These are phyloP conservation scores for Columbina picui DNA, from an alignment of 2,113 vertebrate species.

Conservation along the genomic window DNA sequence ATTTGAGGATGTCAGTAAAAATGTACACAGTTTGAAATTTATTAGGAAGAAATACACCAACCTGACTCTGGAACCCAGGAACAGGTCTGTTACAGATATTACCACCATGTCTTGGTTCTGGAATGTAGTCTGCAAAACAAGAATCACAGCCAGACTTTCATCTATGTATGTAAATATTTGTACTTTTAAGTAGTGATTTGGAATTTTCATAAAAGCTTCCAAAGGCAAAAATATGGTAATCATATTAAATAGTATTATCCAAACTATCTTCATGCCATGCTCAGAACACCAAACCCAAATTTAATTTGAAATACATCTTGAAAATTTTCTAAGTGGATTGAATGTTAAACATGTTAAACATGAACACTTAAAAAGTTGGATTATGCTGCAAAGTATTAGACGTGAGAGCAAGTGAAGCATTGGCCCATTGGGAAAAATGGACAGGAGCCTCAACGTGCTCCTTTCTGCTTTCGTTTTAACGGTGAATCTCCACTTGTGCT, in stretches of 20 bases:
- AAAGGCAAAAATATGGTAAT: not conserved
- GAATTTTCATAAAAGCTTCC: not conserved
- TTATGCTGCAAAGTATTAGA: not conserved
- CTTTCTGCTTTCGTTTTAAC: not conserved
- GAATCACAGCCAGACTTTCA: not conserved
- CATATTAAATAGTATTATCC: not conserved
- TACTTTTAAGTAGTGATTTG: not conserved
- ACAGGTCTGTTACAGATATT: not conserved
- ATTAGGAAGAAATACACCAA: not conserved
- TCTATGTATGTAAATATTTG: not conserved
- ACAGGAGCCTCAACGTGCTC: not conserved
- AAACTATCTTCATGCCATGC: not conserved
- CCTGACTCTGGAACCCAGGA: not conserved
- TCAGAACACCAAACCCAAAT: not conserved
- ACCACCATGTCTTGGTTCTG: not conserved
- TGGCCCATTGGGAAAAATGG: not conserved
- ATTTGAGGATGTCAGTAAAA: not conserved
- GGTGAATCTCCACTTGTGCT: not conserved
- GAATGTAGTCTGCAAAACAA: not conserved
- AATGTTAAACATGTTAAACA: not conserved
- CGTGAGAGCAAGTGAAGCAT: not conserved
- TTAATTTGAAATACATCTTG: not conserved
- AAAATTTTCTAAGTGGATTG: not conserved
- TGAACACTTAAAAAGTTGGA: not conserved
- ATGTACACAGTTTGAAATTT: not conserved